These are phyloP conservation scores for Zaprionus camerounensis DNA, from an alignment of 1,140 invertebrate species.

Conservation along the genomic window DNA sequence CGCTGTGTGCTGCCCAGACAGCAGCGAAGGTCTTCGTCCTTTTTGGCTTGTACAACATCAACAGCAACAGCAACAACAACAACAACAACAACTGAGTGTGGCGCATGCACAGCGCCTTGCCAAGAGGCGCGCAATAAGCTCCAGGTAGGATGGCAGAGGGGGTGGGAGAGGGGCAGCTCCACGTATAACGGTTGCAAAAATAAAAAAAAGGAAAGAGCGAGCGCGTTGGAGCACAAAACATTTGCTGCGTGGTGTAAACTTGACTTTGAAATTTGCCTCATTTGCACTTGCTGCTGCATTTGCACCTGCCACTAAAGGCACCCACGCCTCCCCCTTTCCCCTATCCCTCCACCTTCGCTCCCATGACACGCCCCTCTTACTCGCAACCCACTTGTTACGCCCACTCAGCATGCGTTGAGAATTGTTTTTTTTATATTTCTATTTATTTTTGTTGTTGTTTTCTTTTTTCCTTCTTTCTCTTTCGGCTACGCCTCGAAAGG, in stretches of 20 bases:
- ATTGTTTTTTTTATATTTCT: constrained; percentile 17
- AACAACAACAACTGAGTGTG: background rate
- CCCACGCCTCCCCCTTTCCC: background rate
- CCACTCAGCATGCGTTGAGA: constrained; percentile 12
- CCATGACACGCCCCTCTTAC: background rate
- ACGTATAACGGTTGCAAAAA: background rate
- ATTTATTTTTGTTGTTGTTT: constrained; percentile 10
- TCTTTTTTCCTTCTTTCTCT: background rate
- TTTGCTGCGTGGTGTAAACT: constrained; percentile 81
- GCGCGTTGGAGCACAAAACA: constrained; percentile 68
- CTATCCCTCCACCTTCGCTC: background rate
- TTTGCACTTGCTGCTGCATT: constrained; percentile 71
- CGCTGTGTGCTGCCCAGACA: background rate
- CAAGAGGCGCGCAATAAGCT: background rate
- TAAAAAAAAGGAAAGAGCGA: constrained; percentile 2
- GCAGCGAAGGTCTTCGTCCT: background rate
- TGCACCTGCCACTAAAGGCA: constrained; percentile 42
- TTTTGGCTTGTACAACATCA: background rate
- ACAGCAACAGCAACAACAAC: no score
- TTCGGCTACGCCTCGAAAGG: background rate
- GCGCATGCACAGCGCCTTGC: background rate
- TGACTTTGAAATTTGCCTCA: constrained; percentile 81
- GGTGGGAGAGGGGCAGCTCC: background rate
- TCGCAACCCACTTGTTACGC: background rate
- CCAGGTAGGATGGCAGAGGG: background rate